Conservation (phyloP, 1,140 invertebrate genomes). For the Pissodes strobi region DNA sequence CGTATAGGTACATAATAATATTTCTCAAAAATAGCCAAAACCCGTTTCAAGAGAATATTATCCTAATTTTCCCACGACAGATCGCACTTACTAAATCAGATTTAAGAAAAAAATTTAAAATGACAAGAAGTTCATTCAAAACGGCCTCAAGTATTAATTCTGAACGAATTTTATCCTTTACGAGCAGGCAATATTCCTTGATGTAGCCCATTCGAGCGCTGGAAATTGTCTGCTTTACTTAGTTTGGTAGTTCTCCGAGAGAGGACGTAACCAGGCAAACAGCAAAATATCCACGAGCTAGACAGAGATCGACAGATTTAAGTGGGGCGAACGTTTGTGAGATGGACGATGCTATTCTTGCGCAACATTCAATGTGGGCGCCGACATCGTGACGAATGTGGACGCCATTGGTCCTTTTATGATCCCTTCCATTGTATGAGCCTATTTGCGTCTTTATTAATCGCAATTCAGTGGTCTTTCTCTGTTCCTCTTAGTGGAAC, state of each 20-base stretch:
- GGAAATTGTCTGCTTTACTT: slow-evolving; percentile 46
- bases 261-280: slow-evolving; percentile 44
- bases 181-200: slow-evolving; percentile 49
- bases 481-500: background rate
- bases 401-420: slow-evolving; percentile 53
- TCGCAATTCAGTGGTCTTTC: slow-evolving; percentile 20
- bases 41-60: no score
- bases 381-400: slow-evolving; percentile 51
- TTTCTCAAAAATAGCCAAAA: no score
- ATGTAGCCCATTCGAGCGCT: slow-evolving; percentile 53
- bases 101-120: slow-evolving; percentile 21
- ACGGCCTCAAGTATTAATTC: slow-evolving; percentile 44
- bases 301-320: slow-evolving; percentile 33
- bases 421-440: slow-evolving; percentile 50
- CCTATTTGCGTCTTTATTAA: slow-evolving; percentile 38
- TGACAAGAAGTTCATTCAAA: slow-evolving; percentile 20
- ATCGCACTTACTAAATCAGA: background rate
- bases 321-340: slow-evolving; percentile 40
- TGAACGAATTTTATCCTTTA: slow-evolving; percentile 50
- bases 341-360: slow-evolving; percentile 47
- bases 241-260: slow-evolving; percentile 46
- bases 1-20: no score
- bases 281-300: slow-evolving; percentile 19
- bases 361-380: slow-evolving; percentile 52
- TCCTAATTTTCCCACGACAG: no score